Base-by-base conservation (phyloP, 1,140 invertebrate species). In the Hylaeus anthracinus region DNA sequence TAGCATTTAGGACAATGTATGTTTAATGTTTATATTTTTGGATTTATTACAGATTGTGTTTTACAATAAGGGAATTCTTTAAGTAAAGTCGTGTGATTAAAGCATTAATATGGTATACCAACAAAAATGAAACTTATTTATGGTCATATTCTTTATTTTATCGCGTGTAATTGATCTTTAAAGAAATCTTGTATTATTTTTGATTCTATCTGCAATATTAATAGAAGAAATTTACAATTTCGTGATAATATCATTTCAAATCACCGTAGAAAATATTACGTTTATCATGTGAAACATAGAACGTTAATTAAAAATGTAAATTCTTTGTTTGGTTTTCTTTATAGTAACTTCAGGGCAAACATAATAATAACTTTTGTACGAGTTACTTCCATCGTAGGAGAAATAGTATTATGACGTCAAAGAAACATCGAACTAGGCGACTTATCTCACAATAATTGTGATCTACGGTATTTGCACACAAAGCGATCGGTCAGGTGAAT, bases 401-500 rank as follows among this genome's bases (percentile, higher is more conserved):
- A 12, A 43, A 53, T n/a, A 55, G 2, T 2, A 43, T 14, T 5
- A 2, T 3, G 48, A 53, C 6, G 12, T 51, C 37, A 1, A 72
- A 64, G 26, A 0, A 63, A 48, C 5, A 48, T 14, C 3, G 1
- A 56, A 56, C 0, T 8, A 5, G 4, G 41, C 10, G 10, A 26
- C n/a, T 63, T 43, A 43, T 43, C 15, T 6, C n/a, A 41, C 37
- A 48, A 26, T 64, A 66, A 51, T 55, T 43, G 10, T 9, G 56
- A 66, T 81, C 37, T 4, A 56, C n/a, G 41, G 2, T 55, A 53
- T 67, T 82, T 61, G 48, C 37, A 56, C 26, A 67, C 37, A 64
- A 86, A 75, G 66, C 53, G 61, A n/a, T 48, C 12, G 64, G 51
- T 43, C 56, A 8, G 9, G 39, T 5, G 53, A 63, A 75, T 53